Conservation (phyloP, 2,113 vertebrate species). For the Cinclus cinclus region DNA sequence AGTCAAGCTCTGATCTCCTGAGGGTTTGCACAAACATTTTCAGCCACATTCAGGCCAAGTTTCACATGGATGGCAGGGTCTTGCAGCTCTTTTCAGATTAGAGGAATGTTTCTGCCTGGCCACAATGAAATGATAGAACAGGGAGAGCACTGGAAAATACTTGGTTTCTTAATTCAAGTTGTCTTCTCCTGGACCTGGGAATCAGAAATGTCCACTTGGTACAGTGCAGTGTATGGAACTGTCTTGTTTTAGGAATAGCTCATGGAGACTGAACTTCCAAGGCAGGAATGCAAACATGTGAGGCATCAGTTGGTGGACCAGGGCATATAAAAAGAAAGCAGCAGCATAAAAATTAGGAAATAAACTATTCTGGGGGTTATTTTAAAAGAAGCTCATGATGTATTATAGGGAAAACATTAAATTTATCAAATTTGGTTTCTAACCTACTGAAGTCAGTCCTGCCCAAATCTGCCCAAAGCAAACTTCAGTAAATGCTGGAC, state of each 20-base stretch:
- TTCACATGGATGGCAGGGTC: not conserved
- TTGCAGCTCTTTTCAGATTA: not conserved
- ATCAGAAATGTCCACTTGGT: not conserved
- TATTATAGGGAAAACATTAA: not conserved
- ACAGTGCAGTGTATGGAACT: fast-evolving
- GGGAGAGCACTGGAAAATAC: not conserved
- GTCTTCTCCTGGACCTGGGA: not conserved
- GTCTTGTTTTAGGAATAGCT: not conserved
- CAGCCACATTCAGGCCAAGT: not conserved
- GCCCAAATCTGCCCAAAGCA: not conserved
- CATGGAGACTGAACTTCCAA: not conserved
- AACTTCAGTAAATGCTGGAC: not conserved
- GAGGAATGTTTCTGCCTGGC: not conserved
- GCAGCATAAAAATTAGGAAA: not conserved
- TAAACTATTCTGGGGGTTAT: not conserved
- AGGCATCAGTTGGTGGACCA: not conserved
- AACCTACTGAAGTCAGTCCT: not conserved
- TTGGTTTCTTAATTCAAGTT: fast-evolving
- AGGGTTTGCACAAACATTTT: not conserved
- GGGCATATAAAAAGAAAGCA: not conserved
- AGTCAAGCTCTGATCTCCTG: not conserved
- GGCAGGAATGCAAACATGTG: not conserved
- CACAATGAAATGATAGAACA: not conserved
- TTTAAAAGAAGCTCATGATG: not conserved
- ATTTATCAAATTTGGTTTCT: not conserved